Base-by-base conservation (phyloP, 2,888 invertebrate species). In the Antitype chi region DNA sequence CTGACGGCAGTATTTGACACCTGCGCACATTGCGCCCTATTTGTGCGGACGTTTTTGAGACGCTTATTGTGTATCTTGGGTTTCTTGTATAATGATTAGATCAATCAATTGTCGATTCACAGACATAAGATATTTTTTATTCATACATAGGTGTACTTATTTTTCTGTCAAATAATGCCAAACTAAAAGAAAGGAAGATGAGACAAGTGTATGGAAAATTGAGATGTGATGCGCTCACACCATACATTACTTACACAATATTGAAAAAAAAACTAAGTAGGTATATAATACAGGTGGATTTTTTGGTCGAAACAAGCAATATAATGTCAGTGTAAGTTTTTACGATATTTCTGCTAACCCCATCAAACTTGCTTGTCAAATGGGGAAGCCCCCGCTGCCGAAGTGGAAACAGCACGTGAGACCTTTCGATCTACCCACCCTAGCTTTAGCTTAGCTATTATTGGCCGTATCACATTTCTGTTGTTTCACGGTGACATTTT, bases 351-450 rank as follows among this genome's bases (percentile, higher is more conserved):
- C 25, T 47, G 64, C 66, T 60, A 28, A 55, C n/a, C 83, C 77
- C n/a, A 23, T 52, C 60, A 11, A 55, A 5, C 7, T 55, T 52
- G 17, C 2, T 23, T 62, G 32, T 25, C 25, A 43, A 55, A 67
- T 17, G 53, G 77, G 62, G 28, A 20, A 23, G 6, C 53, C 25
- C 49, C 60, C 2, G 32, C 47, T 25, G 32, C 49, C 38, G 78
- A n/a, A n/a, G 49, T 52, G 28, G 55, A 83, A 78, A 67, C 38
- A 43, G 28, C 55, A 79, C 43, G 62, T 11, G 28, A 38, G 79
- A 62, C 78, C 67, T 83, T 83, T 63, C 43, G 78, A 49, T 78
- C 60, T 55, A 28, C 17, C 15, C 47, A 67, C 66, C 78, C 66
- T 62, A 77, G 9, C 17, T 20, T 28, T 15, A 59, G 15, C 11